Evolutionary conservation across 2,888 invertebrate genomes (phyloP).

Genomic region (Cataglyphis altisquamis): DNA sequence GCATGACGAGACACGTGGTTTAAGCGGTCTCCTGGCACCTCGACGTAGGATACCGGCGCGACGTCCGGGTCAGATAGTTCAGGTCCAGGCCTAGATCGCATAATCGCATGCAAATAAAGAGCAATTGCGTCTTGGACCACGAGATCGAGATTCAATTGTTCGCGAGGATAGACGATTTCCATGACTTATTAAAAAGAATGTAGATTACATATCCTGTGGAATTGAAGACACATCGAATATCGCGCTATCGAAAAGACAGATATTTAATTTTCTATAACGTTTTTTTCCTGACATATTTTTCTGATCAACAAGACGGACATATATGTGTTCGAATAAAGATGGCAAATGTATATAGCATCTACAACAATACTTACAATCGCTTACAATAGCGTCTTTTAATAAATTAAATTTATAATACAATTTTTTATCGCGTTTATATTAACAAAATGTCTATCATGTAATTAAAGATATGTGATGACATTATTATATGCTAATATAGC

Average conservation of each 20-base stretch:
- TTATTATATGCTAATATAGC: background rate
- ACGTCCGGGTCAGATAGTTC: constrained; percentile 87
- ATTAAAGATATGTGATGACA: background rate
- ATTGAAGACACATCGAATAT: background rate
- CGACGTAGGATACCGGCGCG: constrained; percentile 89
- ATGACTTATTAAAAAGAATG: background rate
- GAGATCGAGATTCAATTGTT: background rate
- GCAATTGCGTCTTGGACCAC: background rate
- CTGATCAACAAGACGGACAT: background rate
- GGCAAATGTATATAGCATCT: constrained; percentile 50
- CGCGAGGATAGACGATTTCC: background rate
- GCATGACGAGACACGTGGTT: constrained; percentile 82
- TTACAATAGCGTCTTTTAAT: background rate
- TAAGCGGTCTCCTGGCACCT: constrained; percentile 89
- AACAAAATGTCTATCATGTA: constrained; percentile 2
- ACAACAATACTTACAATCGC: background rate
- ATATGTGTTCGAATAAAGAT: background rate
- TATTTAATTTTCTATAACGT: background rate
- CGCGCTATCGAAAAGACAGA: background rate
- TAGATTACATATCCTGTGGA: background rate
- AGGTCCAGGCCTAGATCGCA: constrained; percentile 73
- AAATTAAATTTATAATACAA: constrained; percentile 18
- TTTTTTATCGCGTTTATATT: background rate
- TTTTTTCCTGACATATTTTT: background rate
- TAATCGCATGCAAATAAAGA: constrained; percentile 80